A percentile compares a stretch with the other conserved stretches of the same genome.
Conservation (phyloP, 1,140 invertebrate genomes). For the Diorhabda elongata region DNA sequence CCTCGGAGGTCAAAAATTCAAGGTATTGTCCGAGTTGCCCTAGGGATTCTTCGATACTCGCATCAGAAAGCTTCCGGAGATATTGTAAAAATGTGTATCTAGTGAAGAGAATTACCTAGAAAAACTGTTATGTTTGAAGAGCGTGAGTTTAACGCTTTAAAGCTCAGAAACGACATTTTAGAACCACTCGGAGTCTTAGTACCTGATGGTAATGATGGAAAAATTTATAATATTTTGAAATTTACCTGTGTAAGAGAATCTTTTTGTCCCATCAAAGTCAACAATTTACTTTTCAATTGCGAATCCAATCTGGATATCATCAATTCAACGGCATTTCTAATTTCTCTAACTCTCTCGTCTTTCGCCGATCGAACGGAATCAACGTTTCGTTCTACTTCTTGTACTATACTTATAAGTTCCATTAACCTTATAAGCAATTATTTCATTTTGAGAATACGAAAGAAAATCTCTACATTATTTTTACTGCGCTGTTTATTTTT, state of each 20-base stretch:
- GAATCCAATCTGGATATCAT: constrained; percentile 88
- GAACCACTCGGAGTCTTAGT: background rate
- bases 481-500: no score
- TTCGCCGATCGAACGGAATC: constrained; percentile 84
- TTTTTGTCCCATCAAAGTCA: constrained; percentile 84
- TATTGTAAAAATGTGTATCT: background rate
- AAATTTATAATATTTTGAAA: no score
- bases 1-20: no score
- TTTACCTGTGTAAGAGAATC: constrained; percentile 67
- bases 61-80: no score
- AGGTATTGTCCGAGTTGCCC: no score
- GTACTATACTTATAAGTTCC: constrained; percentile 79
- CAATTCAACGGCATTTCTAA: constrained; percentile 85
- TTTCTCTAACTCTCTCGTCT: constrained; percentile 85
- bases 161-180: background rate
- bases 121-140: background rate
- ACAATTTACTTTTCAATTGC: constrained; percentile 83
- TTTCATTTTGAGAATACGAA: no score
- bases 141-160: background rate
- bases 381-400: constrained; percentile 89
- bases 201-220: background rate
- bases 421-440: constrained; percentile 55
- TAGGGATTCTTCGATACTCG: no score
- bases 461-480: no score
- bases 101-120: background rate